Evolutionary conservation across 2,113 vertebrate species (phyloP).

Genomic region (Romanogobio albipinnatus): DNA sequence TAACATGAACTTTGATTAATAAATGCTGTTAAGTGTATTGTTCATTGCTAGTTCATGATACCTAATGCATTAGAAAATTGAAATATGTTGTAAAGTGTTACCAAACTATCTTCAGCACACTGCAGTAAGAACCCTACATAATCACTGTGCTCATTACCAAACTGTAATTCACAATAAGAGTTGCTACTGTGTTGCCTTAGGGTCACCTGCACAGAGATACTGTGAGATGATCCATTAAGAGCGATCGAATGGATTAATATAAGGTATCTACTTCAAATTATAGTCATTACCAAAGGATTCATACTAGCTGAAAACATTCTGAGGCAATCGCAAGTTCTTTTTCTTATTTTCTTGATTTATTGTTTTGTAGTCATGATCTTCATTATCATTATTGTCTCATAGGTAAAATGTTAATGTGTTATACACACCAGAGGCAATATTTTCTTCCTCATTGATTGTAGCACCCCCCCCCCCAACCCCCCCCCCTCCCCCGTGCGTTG

Average conservation of each 20-base stretch:
- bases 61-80: background rate
- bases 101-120: conserved; percentile 25
- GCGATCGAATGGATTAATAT: conserved; percentile 35
- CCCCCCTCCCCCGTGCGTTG: too few relatives aligned
- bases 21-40: background rate
- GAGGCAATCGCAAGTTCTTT: conserved; percentile 32
- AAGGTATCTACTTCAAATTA: conserved; percentile 53
- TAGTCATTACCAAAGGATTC: conserved; percentile 58
- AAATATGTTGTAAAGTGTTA: background rate
- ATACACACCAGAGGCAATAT: conserved; percentile 51
- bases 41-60: background rate
- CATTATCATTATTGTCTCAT: conserved; percentile 24
- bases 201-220: conserved; percentile 55
- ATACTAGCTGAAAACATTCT: conserved; percentile 41
- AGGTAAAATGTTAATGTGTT: conserved; percentile 24
- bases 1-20: background rate
- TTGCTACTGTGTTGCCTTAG: conserved; percentile 69
- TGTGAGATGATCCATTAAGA: conserved; percentile 49
- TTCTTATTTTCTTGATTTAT: background rate
- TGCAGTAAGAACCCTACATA: conserved; percentile 19
- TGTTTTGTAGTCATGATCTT: conserved; percentile 6
- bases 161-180: conserved; percentile 53
- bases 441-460: conserved; percentile 34
- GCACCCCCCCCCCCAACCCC: conserved; percentile 40
- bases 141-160: conserved; percentile 53